Evolutionary conservation across 2,113 vertebrate species (phyloP), one percentile per base, ranked within the genome.

Genomic region (Brienomyrus brachyistius): DNA sequence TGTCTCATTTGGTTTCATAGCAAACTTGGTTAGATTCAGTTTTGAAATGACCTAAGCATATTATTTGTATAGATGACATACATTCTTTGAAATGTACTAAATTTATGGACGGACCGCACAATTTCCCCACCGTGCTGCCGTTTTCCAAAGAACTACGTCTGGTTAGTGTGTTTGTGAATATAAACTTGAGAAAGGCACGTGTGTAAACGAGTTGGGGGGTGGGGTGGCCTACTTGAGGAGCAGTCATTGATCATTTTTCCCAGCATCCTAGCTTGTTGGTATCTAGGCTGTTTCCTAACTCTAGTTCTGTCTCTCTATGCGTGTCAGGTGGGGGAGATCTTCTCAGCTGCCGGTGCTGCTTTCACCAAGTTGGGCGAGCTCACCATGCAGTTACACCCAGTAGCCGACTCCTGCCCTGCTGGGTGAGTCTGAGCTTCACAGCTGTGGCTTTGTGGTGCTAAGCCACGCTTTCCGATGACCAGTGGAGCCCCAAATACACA

Each of bases 361-460:
- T 98, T 98, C 94, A 97, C 96, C 87, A 98, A 98, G 90, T 94
- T 98, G 48, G 98, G 98, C 1, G 98, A 98, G 87, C 93, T 98
- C 87, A 98, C 98, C 8, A 98, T 98, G 97, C 98, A 98, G 93
- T 95, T 98, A 51, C 98, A 98, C 94, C 98, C 98, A 0, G 98
- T 98, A 90, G 96, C 97, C 0, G 98, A 98, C 93, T 97, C 97
- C 91, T 97, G 97, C 45, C 98, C 98, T 1, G 97, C 97, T 59
- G 98, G 98, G 98, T 98, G 94, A 95, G 93, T 87, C 8, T 82
- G 23, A 23, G 74, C 35, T 80, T 80, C 74, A 80, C 35, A 43
- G 74, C 74, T 43, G 15, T 80, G 74, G 74, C 10, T 80, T 80
- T 43, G 74, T 80, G 74, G 74, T 19, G 74, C 74, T 80, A 19